Conservation (phyloP, 2,888 invertebrate genomes). For the Shargacucullia verbasci region DNA sequence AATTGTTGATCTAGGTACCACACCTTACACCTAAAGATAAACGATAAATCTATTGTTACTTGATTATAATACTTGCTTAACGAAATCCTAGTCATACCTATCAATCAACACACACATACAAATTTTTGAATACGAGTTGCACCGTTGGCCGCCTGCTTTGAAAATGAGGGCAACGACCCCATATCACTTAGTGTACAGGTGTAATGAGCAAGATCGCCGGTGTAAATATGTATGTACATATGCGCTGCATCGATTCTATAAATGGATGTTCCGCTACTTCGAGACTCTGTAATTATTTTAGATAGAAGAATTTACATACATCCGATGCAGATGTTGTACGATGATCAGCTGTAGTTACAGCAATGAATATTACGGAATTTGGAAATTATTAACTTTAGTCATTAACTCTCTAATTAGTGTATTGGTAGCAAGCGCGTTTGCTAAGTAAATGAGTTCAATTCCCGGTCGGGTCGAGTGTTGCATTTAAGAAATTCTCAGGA, state of each 20-base stretch:
- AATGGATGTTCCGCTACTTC: slow-evolving; percentile 33
- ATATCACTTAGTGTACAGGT: slow-evolving; percentile 49
- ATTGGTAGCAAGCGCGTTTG: too few species aligned
- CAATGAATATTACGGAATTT: too few species aligned
- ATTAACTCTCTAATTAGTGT: too few species aligned
- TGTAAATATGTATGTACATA: slow-evolving; percentile 21
- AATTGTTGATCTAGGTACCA: neutral
- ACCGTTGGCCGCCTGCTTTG: slow-evolving; percentile 29
- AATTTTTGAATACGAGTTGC: slow-evolving; percentile 18
- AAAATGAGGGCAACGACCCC: slow-evolving; percentile 39
- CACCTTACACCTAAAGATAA: neutral
- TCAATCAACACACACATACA: slow-evolving; percentile 29
- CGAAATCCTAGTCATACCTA: slow-evolving; percentile 12
- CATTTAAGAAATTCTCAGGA: too few species aligned
- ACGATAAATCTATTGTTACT: slow-evolving; percentile 6
- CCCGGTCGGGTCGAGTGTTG: too few species aligned
- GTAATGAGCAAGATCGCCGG: slow-evolving; percentile 33
- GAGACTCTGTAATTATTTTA: slow-evolving; percentile 41
- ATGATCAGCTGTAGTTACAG: too few species aligned
- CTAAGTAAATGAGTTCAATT: too few species aligned
- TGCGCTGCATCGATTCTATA: slow-evolving; percentile 40
- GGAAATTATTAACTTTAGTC: too few species aligned
- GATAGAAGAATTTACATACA: slow-evolving; percentile 25
- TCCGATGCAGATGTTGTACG: neutral
- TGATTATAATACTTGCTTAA: slow-evolving; percentile 8